Evolutionary conservation across 2,797 vertebrate genomes (phyloP), one percentile per base, ranked within the genome.

Genomic region (Oophaga sylvatica): DNA sequence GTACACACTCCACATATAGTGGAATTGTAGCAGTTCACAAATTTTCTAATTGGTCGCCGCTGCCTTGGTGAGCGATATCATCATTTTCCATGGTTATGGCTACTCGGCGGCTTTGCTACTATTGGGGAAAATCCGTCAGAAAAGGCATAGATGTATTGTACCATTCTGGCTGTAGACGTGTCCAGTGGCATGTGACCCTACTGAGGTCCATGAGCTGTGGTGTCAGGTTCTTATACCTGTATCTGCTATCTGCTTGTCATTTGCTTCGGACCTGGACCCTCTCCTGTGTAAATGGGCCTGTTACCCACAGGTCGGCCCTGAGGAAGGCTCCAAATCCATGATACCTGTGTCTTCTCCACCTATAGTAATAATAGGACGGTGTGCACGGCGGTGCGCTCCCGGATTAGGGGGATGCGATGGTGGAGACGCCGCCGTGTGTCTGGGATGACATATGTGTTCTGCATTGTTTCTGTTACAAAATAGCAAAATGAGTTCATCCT

Each of bases 401-500:
- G 78, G 57, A 57, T 13, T 0, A 12, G 29, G 53, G 53, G 17
- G 4, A 41, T 19, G 1, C 19, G n/a, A 60, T 57, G 29, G 77
- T 31, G 77, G 77, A 57, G n/a, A 19, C 53, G 56, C 53, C 31
- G 20, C 59, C 31, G 80, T 53, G 80, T 68, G 81, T 71, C 48
- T 57, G 29, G 16, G 53, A 11, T 71, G 67, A 83, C 81, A 71
- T 83, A 73, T 71, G 67, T 73, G 48, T 73, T 22, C 48, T 68
- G 80, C 62, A 29, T 68, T 80, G 20, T 77, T 57, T 67, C 78
- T 87, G 67, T 59, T 57, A 57, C 65, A 31, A 63, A 19, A 71
- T 71, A 67, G 16, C 65, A 65, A 63, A 57, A 71, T 83, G 45
- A 83, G n/a, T 83, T 83, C 81, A 83, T 83, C 81, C 79, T 83